Conservation (phyloP, 1,140 invertebrate species). For the Leguminivora glycinivorella region DNA sequence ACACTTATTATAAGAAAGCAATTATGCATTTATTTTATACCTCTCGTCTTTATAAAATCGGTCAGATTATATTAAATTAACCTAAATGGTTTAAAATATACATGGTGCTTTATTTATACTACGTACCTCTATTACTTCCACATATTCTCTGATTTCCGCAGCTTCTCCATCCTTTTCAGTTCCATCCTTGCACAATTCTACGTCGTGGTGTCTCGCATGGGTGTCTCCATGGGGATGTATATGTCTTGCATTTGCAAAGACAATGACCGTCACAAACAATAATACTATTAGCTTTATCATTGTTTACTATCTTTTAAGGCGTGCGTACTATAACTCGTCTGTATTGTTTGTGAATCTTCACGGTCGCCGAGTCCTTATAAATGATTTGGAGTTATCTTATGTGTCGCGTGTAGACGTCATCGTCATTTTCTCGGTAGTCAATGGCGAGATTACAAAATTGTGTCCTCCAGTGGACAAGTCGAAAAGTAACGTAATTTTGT, state of each 20-base stretch:
- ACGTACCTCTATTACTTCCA: slow-evolving; percentile 5
- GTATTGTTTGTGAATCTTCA: slow-evolving; percentile 30
- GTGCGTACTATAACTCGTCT: slow-evolving; percentile 17
- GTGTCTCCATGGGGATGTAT: slow-evolving; percentile 36
- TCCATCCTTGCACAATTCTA: background rate
- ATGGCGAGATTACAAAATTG: background rate
- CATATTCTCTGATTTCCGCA: background rate
- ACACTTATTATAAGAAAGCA: no score
- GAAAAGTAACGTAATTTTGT: background rate
- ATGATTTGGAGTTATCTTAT: slow-evolving; percentile 46
- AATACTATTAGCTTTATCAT: slow-evolving; percentile 38
- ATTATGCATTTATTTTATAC: no score
- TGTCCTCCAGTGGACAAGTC: background rate
- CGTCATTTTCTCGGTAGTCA: slow-evolving; percentile 12
- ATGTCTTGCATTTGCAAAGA: slow-evolving; percentile 39
- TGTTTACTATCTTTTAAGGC: slow-evolving; percentile 25
- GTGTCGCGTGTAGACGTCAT: slow-evolving; percentile 6
- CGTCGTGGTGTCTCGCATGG: background rate
- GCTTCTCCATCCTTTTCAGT: background rate
- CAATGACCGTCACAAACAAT: slow-evolving; percentile 33
- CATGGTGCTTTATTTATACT: no score
- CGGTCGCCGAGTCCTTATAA: slow-evolving; percentile 36
- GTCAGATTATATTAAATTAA: no score
- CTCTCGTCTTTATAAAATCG: no score
- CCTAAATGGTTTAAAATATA: no score